phyloP scores from a whole-genome alignment of 2,888 invertebrate genomes.

The Tolmerus cingulatus region DNA sequence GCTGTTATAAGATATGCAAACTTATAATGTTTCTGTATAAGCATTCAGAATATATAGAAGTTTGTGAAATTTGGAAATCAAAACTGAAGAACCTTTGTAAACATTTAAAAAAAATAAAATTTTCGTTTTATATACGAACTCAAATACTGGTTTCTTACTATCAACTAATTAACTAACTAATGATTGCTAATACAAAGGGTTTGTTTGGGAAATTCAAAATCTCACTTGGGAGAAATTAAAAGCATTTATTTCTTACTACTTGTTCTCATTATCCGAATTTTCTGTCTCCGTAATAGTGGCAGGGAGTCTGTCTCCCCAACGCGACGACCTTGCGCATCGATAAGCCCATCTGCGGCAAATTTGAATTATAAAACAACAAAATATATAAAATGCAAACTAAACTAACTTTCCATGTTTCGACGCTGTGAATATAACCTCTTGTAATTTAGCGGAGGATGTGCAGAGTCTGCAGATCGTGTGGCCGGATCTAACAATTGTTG shows the following conservation, averaged over 20 bases:
- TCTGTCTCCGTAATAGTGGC: constrained; percentile 57
- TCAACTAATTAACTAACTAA: too few relatives aligned
- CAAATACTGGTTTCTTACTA: background rate
- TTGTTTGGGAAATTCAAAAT: background rate
- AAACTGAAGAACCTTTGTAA: background rate
- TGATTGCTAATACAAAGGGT: background rate
- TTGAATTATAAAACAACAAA: background rate
- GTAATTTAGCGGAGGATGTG: constrained; percentile 74
- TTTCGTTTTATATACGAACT: background rate
- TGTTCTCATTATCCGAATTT: background rate
- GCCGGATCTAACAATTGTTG: constrained; percentile 73
- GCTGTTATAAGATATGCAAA: background rate
- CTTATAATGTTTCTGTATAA: background rate
- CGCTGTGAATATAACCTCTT: constrained; percentile 80
- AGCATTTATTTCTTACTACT: background rate
- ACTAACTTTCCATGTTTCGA: constrained; percentile 77
- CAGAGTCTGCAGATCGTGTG: constrained; percentile 84
- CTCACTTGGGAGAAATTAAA: background rate
- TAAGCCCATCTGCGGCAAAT: constrained; percentile 69
- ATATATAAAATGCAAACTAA: background rate
- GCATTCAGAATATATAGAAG: background rate
- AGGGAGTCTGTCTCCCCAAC: constrained; percentile 85
- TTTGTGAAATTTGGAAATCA: background rate
- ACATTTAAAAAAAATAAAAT: background rate
- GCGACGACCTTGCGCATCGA: constrained; percentile 74